Conservation (phyloP, 2,888 invertebrate genomes). For the Leistus spinibarbis region DNA sequence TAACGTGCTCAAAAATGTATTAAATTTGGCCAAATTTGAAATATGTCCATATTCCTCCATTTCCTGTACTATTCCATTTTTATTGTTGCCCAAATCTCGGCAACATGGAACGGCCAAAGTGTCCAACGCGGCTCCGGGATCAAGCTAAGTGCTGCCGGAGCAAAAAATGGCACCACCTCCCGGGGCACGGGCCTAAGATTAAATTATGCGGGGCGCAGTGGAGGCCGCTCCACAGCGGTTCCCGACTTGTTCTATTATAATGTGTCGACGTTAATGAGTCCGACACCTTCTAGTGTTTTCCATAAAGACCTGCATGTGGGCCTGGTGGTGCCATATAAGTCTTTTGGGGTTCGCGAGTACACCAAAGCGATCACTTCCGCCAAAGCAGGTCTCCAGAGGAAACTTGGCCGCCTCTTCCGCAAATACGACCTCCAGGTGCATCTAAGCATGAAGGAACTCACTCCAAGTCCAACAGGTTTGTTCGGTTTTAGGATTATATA, state of each 20-base stretch:
- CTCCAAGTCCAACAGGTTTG: constrained; percentile 79
- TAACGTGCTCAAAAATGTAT: no score
- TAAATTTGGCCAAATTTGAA: no score
- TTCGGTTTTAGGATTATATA: neutral
- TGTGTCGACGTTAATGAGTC: neutral
- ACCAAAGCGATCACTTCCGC: constrained; percentile 73
- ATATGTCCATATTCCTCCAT: neutral
- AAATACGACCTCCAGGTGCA: constrained; percentile 72
- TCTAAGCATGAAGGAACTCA: constrained; percentile 73
- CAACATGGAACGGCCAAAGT: constrained; percentile 54
- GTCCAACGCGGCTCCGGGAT: constrained; percentile 55
- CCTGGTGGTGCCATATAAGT: constrained; percentile 77
- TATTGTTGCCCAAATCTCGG: constrained; percentile 44
- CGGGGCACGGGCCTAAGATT: constrained; percentile 54
- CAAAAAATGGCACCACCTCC: constrained; percentile 49
- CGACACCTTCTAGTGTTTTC: constrained; percentile 3
- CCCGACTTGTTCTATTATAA: constrained; percentile 16
- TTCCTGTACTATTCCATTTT: neutral
- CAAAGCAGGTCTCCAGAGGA: constrained; percentile 68
- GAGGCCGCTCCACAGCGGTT: constrained; percentile 43
- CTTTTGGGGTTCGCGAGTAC: constrained; percentile 76
- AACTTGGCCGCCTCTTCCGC: constrained; percentile 69
- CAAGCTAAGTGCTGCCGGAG: constrained; percentile 49
- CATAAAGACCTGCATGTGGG: constrained; percentile 64
- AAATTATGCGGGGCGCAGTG: constrained; percentile 50